Base-by-base conservation (phyloP, 2,888 invertebrate species). In the Thera britannica region DNA sequence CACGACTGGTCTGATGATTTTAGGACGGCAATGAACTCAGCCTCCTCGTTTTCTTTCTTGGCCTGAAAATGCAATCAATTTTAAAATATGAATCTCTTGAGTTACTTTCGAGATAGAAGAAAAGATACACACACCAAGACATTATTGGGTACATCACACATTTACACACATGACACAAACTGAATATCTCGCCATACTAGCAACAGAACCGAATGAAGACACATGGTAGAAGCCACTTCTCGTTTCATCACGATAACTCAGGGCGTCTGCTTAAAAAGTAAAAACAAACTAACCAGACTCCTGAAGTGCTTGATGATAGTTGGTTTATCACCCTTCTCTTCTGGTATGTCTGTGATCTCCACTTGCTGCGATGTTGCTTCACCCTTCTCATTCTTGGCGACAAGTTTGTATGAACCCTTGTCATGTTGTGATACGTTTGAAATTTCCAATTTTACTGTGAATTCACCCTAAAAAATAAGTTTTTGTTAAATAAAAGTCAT, bases 351-450 rank as follows among this genome's bases (percentile, higher is more conserved):
- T 59, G 96, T 96, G 62, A 98, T 96, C 86, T 98, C 97, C 3
- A 98, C 98, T 67, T 96, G 95, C 88, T 98, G 98, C 38, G 98
- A 98, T 11, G 96, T 96, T 11, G 98, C 98, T 89, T 98, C 98
- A 73, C 98, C 98, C 88, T 98, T 98, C 80, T 98, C 98, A 86
- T 98, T 98, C 86, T 97, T 97, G 36, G 98, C 98, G 5, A 98
- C 95, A 77, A 98, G 93, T 90, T 98, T 98, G 89, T 98, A 98
- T 68, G 96, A 95, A 75, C 98, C 98, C 89, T 97, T 98, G 87
- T 98, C 98, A 34, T 92, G 92, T 83, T 96, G 95, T 72, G 96
- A 95, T 41, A 97, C 96, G 81, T 97, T 97, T 74, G 96, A 96
- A 77, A 98, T 98, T 94, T 98, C 98, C 80, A 98, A 94, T 94